Evolutionary conservation across 2,797 vertebrate species (phyloP), one percentile per base, ranked within the genome.

Genomic region (Anguilla anguilla): DNA sequence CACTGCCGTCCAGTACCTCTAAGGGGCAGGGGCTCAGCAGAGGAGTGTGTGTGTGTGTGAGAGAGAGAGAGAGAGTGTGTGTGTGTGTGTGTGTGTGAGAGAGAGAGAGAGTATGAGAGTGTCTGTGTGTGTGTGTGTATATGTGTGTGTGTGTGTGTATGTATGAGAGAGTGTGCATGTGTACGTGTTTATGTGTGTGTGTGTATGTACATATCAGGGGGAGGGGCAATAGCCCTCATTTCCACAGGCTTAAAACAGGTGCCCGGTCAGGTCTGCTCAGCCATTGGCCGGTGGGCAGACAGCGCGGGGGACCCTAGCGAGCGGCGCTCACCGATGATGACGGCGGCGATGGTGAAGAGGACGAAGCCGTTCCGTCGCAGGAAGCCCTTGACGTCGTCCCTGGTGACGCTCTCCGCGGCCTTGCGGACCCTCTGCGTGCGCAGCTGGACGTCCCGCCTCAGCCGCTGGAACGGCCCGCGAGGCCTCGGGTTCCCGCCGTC

Each of bases 331-430:
- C 97, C 97, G 86, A 98, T 92, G 90, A 98, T 91, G 84, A 99
- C 99, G 0, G 97, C 98, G 17, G 94, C 95, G 3, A 99, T 89
- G 0, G 99, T 99, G 89, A 99, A 98, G 79, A 99, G 95, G 90
- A 99, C 99, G 91, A 99, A 99, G 86, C 97, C 97, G 87, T 99
- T 99, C 95, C 96, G 97, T 93, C 96, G 96, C 79, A 99, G 92
- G 94, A 98, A 99, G 91, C 93, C 95, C 93, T 97, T 98, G 84
- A 99, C 93, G 39, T 98, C 97, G 10, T 99, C 97, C 93, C 97
- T 98, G 59, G 97, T 98, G 93, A 99, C 97, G 94, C 97, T 98
- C 91, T 98, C 97, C 87, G 99, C 97, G 95, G 97, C 98, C 95
- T 98, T 97, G 96, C 97, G 99, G 2, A 98, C 98, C 94, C 97